These are phyloP conservation scores for Neodiprion virginianus DNA, from an alignment of 1,140 invertebrate genomes.

Conservation along the genomic window DNA sequence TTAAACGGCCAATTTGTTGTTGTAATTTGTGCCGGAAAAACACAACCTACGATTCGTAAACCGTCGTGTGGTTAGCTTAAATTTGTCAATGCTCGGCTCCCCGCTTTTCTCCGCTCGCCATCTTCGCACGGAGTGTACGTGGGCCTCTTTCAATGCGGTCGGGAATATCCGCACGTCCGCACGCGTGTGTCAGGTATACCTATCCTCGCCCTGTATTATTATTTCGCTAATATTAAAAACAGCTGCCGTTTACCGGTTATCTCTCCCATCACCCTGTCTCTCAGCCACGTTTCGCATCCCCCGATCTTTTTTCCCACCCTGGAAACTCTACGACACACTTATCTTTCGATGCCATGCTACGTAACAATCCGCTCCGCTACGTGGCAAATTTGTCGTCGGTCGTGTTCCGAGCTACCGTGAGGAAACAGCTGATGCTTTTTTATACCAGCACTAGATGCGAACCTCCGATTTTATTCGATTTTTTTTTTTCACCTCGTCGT, in stretches of 20 bases:
- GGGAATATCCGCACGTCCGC: neutral
- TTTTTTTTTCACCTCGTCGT: no score
- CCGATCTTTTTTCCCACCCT: neutral
- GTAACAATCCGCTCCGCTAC: neutral
- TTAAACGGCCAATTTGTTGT: no score
- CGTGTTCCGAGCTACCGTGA: neutral
- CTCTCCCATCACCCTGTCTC: conserved; percentile 41
- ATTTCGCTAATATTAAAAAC: conserved; percentile 49
- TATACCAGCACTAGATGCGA: no score
- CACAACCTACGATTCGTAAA: conserved; percentile 11
- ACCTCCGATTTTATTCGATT: no score
- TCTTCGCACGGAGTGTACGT: conserved; percentile 30
- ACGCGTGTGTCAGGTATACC: conserved; percentile 29
- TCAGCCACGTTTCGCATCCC: conserved; percentile 15
- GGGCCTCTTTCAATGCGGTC: conserved; percentile 19
- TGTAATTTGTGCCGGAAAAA: conserved; percentile 21
- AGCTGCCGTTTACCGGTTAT: conserved; percentile 40
- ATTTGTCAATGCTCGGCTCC: conserved; percentile 40
- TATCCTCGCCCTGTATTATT: conserved; percentile 27
- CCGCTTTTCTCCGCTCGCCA: conserved; percentile 32
- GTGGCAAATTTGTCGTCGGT: conserved; percentile 4
- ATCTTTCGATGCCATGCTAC: neutral
- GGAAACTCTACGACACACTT: neutral
- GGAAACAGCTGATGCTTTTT: no score
- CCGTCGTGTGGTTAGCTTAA: conserved; percentile 10